Base-by-base conservation (phyloP, 2,888 invertebrate species). In the Tipula helvola region DNA sequence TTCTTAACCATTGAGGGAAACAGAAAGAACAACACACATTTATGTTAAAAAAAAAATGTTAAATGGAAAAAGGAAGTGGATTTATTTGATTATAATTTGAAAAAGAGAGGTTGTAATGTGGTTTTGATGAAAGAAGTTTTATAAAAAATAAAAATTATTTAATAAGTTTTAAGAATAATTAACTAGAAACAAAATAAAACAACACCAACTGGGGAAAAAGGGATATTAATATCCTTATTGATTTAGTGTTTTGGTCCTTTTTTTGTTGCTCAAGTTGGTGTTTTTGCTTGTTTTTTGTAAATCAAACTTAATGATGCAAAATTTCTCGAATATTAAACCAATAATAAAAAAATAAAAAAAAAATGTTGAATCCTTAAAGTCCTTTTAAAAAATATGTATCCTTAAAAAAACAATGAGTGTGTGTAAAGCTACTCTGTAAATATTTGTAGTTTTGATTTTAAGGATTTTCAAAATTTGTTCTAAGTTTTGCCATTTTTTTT, bases 81-180 rank as follows among this genome's bases (percentile, higher is more conserved):
- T 71, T 71, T 71, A 71, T 71, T 71, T 71, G 71, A 71, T 71
- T 71, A 71, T 71, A 71, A 71, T 71, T 71, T 28, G 71, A 71
- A 71, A 71, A 71, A 71, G 71, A 28, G 71, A 71, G 71, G 71
- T 28, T 71, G 71, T 71, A 71, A 71, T 71, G 71, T 71, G 71
- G 71, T 71, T 71, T 71, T 71, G 71, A 71, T 71, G 71, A 71
- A 71, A 71, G 71, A 71, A 71, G 71, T 71, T 71, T 71, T 71
- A 12, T 71, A 28, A 28, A 71, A 71, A 71, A 71, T 28, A 71
- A 28, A 28, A 52, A 28, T 71, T 71, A 71, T 71, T 71, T 71
- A 71, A 71, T 71, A 71, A 71, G 71, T 71, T 71, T 71, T 71
- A 71, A 71, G 71, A 71, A 71, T 71, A 71, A 71, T 71, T 71